Conservation (phyloP, 1,140 invertebrate genomes). For the Drosophila oshimai region DNA sequence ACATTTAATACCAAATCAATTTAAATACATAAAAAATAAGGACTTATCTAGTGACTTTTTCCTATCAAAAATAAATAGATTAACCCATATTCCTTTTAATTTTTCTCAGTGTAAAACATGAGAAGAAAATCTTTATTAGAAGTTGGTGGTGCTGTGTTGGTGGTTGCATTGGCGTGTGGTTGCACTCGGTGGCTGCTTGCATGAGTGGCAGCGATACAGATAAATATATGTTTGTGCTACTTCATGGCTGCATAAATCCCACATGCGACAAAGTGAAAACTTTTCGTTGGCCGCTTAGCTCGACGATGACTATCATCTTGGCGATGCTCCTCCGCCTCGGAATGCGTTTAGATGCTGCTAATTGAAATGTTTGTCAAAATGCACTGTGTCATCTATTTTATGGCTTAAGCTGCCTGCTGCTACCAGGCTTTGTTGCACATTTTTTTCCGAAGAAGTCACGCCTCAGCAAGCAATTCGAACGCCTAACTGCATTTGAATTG, state of each 20-base stretch:
- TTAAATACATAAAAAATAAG: too few relatives aligned
- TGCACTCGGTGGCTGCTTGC: slow-evolving; percentile 53
- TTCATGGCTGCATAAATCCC: slow-evolving; percentile 57
- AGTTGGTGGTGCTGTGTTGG: slow-evolving; percentile 21
- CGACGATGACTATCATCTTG: slow-evolving; percentile 26
- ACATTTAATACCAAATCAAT: too few relatives aligned
- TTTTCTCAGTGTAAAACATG: neutral
- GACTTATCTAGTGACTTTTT: too few relatives aligned
- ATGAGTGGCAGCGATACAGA: slow-evolving; percentile 51
- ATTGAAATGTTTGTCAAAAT: slow-evolving; percentile 45
- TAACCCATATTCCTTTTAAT: neutral
- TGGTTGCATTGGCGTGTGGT: slow-evolving; percentile 59
- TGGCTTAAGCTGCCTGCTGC: neutral
- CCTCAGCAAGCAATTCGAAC: slow-evolving; percentile 64
- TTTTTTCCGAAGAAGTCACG: slow-evolving; percentile 19
- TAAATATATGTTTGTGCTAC: slow-evolving; percentile 61
- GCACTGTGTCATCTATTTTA: slow-evolving; percentile 15
- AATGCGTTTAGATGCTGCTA: slow-evolving; percentile 29
- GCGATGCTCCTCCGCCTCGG: neutral
- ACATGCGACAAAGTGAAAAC: slow-evolving; percentile 78
- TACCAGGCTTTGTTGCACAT: slow-evolving; percentile 1
- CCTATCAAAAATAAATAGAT: too few relatives aligned
- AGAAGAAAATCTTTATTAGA: slow-evolving; percentile 50
- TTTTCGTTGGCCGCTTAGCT: slow-evolving; percentile 23
- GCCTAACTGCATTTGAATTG: slow-evolving; percentile 66